These are phyloP conservation scores for Etheostoma nigrum DNA, from an alignment of 2,797 vertebrate species.

Conservation along the genomic window DNA sequence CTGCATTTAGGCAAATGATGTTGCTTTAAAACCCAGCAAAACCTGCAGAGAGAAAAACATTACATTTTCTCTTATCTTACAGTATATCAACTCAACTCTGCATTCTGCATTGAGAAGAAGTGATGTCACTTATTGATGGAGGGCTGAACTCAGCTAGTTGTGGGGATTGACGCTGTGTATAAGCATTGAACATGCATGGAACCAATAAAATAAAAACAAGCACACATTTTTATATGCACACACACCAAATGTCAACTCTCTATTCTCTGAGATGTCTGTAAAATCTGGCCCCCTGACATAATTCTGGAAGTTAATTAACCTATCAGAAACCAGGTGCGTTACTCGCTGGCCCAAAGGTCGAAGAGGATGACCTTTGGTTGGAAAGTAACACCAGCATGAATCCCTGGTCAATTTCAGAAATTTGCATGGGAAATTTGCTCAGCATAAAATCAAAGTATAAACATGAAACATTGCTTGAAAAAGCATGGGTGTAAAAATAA, in stretches of 20 bases:
- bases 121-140: constrained; percentile 15
- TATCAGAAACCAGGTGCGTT: background rate
- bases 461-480: background rate
- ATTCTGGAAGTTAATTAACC: constrained; percentile 11
- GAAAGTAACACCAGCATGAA: background rate
- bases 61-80: constrained; percentile 7
- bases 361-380: constrained; percentile 7
- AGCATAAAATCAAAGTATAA: background rate
- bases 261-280: background rate
- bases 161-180: constrained; percentile 30
- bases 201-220: constrained; percentile 5
- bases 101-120: constrained; percentile 27
- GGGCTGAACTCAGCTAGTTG: constrained; percentile 27
- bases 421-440: background rate
- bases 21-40: constrained; percentile 13
- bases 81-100: constrained; percentile 6
- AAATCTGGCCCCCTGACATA: constrained; percentile 10
- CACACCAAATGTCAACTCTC: background rate
- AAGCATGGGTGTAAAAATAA: background rate
- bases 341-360: background rate
- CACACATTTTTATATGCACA: background rate
- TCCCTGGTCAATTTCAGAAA: background rate
- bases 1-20: background rate
- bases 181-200: background rate
- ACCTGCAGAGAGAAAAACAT: constrained; percentile 17